Percentiles rank a stretch among this genome's conserved stretches.
Conservation (phyloP, 2,797 vertebrate species). For the Phrynocephalus vlangalii region DNA sequence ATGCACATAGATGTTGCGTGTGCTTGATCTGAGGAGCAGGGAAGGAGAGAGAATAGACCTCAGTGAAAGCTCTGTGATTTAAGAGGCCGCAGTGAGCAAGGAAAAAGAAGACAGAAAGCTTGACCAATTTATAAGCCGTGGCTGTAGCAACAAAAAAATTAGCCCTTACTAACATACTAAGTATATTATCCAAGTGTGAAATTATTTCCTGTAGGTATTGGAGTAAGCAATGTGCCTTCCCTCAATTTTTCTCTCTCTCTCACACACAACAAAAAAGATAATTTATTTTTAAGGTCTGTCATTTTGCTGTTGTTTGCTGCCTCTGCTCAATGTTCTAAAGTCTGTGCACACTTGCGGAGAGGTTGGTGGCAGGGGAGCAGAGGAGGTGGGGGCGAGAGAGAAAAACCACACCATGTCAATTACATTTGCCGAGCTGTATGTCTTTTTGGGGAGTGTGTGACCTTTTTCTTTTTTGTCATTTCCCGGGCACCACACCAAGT, state of each 20-base stretch:
- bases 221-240: conserved; percentile 29
- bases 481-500: conserved; percentile 85
- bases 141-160: conserved; percentile 57
- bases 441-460: conserved; percentile 81
- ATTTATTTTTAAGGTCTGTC: conserved; percentile 57
- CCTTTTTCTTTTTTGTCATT: conserved; percentile 86
- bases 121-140: conserved; percentile 43
- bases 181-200: conserved; percentile 60
- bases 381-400: conserved; percentile 62
- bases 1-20: conserved; percentile 33
- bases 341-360: conserved; percentile 58
- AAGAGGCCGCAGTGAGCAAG: conserved; percentile 41
- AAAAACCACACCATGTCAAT: conserved; percentile 82
- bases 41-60: background rate
- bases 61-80: conserved; percentile 30
- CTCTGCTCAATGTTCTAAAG: conserved; percentile 76
- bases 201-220: conserved; percentile 53
- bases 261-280: background rate
- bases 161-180: conserved; percentile 52
- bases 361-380: background rate
- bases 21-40: background rate
- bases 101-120: conserved; percentile 36
- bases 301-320: conserved; percentile 67
- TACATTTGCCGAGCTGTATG: conserved; percentile 79
- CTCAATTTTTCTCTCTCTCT: background rate